phyloP scores from a whole-genome alignment of 2,113 vertebrate genomes.

The Esox niger region DNA sequence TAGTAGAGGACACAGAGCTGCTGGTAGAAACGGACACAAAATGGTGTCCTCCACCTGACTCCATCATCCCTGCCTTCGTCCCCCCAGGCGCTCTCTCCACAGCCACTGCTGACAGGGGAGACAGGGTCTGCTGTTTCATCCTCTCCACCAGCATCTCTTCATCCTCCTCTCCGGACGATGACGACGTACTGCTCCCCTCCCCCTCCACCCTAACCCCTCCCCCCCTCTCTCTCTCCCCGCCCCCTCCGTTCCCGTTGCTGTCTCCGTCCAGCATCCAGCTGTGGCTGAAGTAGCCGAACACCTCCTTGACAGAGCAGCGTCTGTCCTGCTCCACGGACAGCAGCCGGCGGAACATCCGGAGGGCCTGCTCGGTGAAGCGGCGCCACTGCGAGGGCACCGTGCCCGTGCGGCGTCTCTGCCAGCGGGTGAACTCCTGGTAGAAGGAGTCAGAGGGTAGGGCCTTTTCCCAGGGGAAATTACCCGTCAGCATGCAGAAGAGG shows the following conservation, averaged over 20 bases:
- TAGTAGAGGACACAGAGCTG: slow-evolving; percentile 78
- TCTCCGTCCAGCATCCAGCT: slow-evolving; percentile 78
- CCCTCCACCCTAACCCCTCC: slow-evolving; percentile 44
- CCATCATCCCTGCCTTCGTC: slow-evolving; percentile 54
- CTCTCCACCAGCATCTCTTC: slow-evolving; percentile 77
- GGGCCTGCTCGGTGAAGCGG: slow-evolving; percentile 78
- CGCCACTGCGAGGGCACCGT: slow-evolving; percentile 81
- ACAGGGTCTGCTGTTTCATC: slow-evolving; percentile 80
- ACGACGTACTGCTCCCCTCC: slow-evolving; percentile 60
- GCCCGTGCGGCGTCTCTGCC: slow-evolving; percentile 73
- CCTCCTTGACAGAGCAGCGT: slow-evolving; percentile 79
- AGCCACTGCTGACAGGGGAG: slow-evolving; percentile 54
- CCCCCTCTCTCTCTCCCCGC: slow-evolving; percentile 38
- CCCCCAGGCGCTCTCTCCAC: slow-evolving; percentile 51
- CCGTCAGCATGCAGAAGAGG: slow-evolving; percentile 85
- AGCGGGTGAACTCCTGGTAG: slow-evolving; percentile 82
- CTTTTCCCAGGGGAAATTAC: slow-evolving; percentile 86
- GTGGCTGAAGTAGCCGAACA: slow-evolving; percentile 77
- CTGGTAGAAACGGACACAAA: slow-evolving; percentile 76
- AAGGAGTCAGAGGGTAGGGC: slow-evolving; percentile 78
- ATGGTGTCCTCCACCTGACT: slow-evolving; percentile 56
- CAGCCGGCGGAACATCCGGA: slow-evolving; percentile 80
- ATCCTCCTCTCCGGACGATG: slow-evolving; percentile 68
- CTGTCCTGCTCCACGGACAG: slow-evolving; percentile 76
- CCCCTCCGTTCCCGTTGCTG: slow-evolving; percentile 13